Evolutionary conservation across 2,797 vertebrate genomes (phyloP).

Genomic region (Dermochelys coriacea): DNA sequence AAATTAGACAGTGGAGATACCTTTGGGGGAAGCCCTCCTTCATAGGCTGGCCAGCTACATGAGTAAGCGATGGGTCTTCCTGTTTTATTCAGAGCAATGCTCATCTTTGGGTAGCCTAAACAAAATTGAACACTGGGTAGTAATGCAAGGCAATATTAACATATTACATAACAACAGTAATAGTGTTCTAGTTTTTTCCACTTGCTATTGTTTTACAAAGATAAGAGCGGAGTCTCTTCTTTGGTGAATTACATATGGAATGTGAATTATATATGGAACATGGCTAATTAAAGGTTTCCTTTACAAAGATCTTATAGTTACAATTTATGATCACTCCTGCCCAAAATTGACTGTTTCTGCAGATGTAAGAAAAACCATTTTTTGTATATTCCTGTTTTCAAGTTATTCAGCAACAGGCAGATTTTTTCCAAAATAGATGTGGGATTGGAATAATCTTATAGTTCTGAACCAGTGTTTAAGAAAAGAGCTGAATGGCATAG

Average conservation of each 20-base stretch:
- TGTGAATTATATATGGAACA: background rate
- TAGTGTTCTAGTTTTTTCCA: background rate
- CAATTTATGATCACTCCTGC: background rate
- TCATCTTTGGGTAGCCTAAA: constrained; percentile 52
- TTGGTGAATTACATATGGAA: background rate
- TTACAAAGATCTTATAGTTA: background rate
- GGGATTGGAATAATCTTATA: background rate
- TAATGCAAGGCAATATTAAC: background rate
- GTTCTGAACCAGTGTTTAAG: background rate
- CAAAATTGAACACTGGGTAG: background rate
- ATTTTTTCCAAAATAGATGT: background rate
- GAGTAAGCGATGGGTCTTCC: constrained; percentile 11
- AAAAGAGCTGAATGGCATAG: background rate
- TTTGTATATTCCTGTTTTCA: background rate
- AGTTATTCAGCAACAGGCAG: background rate
- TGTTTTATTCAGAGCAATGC: constrained; percentile 10
- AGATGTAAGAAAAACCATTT: background rate
- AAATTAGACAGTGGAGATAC: background rate
- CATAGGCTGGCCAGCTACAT: constrained; percentile 39
- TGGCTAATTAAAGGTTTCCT: constrained; percentile 3
- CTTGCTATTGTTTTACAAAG: background rate
- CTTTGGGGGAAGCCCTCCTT: constrained; percentile 43
- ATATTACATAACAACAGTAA: background rate
- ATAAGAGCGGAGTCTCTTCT: background rate
- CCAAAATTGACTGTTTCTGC: background rate